Evolutionary conservation across 2,888 invertebrate genomes (phyloP).

Genomic region (Caenorhabditis drosophilae): DNA sequence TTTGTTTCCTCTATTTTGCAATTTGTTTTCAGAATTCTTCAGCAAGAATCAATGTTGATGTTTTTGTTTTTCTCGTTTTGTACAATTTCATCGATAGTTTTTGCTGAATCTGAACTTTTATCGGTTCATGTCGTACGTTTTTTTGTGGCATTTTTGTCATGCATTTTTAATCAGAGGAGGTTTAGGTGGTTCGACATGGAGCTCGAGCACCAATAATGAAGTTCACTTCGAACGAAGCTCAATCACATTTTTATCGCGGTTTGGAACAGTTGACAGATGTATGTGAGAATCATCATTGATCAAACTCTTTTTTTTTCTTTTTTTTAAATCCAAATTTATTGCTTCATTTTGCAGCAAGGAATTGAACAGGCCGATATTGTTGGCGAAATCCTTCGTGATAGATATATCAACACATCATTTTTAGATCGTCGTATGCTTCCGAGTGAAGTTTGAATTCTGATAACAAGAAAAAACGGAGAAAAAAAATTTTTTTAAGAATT

Average conservation of each 20-base stretch:
- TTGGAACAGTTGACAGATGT: conserved; percentile 45
- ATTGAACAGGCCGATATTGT: conserved; percentile 28
- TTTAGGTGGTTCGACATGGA: conserved; percentile 46
- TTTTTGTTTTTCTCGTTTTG: not conserved
- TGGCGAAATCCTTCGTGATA: conserved; percentile 23
- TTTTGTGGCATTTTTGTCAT: not conserved
- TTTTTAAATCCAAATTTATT: not conserved
- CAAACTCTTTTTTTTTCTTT: not conserved
- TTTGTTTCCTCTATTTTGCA: not conserved
- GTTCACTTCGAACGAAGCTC: conserved; percentile 37
- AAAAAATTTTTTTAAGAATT: conserved; percentile 36
- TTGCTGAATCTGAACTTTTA: conserved; percentile 10
- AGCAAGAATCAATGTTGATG: not conserved
- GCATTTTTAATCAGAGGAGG: no score
- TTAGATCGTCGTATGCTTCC: conserved; percentile 30
- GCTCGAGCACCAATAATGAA: conserved; percentile 38
- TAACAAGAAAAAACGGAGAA: no score
- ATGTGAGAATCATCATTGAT: no score
- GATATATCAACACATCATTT: conserved; percentile 29
- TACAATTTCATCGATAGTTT: not conserved
- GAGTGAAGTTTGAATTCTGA: conserved; percentile 28
- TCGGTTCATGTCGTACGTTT: conserved; percentile 28
- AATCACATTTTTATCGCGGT: conserved; percentile 37
- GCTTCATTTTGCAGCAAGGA: conserved; percentile 27
- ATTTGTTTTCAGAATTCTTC: not conserved